phyloP scores from a whole-genome alignment of 2,797 vertebrate genomes.

The Anas acuta region DNA sequence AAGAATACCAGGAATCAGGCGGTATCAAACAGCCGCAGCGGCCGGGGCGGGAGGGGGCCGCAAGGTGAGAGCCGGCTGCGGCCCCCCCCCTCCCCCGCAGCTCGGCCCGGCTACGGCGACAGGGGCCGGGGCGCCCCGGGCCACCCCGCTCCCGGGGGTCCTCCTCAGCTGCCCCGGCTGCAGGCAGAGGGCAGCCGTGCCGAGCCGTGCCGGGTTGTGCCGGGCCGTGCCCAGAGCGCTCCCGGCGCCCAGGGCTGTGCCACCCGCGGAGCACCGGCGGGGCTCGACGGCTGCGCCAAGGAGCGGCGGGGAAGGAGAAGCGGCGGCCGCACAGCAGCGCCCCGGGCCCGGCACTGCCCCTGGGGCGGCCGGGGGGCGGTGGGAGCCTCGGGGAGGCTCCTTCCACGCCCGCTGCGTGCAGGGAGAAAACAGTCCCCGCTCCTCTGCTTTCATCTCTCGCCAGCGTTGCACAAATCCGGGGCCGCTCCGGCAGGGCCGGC shows the following conservation, averaged over 20 bases:
- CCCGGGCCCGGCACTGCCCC: no score
- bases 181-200: neutral
- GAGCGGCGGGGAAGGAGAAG: neutral
- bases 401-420: neutral
- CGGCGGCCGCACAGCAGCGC: neutral
- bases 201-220: neutral
- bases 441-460: constrained; percentile 42
- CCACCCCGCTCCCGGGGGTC: neutral
- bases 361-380: no score
- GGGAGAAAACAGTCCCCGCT: neutral
- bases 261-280: neutral
- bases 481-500: neutral
- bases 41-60: constrained; percentile 49
- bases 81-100: neutral
- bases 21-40: constrained; percentile 74
- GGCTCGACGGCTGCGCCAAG: neutral
- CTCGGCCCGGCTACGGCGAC: neutral
- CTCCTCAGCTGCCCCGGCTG: neutral
- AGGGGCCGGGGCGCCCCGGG: neutral
- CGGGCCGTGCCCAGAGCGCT: neutral
- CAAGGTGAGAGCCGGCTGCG: constrained; percentile 72
- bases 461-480: constrained; percentile 18
- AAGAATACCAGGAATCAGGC: constrained; percentile 81
- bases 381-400: neutral
- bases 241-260: neutral